Evolutionary conservation across 2,113 vertebrate species (phyloP).

Genomic region (Antennarius striatus): DNA sequence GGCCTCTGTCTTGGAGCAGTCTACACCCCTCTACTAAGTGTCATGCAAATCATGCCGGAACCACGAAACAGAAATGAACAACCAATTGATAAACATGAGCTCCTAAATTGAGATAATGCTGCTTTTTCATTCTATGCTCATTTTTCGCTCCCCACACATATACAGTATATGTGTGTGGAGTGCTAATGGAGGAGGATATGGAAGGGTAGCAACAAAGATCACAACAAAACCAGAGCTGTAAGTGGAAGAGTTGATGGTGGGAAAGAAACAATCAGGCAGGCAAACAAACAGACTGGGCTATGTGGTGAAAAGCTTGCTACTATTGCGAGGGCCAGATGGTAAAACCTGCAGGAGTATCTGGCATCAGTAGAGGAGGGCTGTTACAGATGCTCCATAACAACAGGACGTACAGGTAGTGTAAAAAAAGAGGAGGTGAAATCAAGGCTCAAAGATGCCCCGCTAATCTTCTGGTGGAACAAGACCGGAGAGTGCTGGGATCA

Average conservation of each 20-base stretch:
- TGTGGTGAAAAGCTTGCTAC: constrained; percentile 32
- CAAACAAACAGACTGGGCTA: background rate
- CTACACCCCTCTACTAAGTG: too few relatives aligned
- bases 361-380: constrained; percentile 27
- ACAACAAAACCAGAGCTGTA: too few relatives aligned
- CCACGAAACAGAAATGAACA: too few relatives aligned
- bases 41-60: too few relatives aligned
- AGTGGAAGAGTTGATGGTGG: background rate
- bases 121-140: too few relatives aligned
- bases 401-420: constrained; percentile 42
- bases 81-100: too few relatives aligned
- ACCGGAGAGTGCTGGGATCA: constrained; percentile 25
- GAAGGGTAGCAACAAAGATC: too few relatives aligned
- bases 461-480: constrained; percentile 28
- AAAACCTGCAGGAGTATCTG: constrained; percentile 42
- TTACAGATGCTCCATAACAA: constrained; percentile 51
- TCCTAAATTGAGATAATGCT: too few relatives aligned
- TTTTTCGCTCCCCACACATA: too few relatives aligned
- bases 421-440: constrained; percentile 51
- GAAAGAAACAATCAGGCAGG: constrained; percentile 9
- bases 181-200: too few relatives aligned
- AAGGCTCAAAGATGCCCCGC: constrained; percentile 54
- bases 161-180: too few relatives aligned
- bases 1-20: too few relatives aligned
- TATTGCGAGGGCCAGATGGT: constrained; percentile 39